phyloP scores from a whole-genome alignment of 2,113 vertebrate genomes.

The Saguinus imperator region DNA sequence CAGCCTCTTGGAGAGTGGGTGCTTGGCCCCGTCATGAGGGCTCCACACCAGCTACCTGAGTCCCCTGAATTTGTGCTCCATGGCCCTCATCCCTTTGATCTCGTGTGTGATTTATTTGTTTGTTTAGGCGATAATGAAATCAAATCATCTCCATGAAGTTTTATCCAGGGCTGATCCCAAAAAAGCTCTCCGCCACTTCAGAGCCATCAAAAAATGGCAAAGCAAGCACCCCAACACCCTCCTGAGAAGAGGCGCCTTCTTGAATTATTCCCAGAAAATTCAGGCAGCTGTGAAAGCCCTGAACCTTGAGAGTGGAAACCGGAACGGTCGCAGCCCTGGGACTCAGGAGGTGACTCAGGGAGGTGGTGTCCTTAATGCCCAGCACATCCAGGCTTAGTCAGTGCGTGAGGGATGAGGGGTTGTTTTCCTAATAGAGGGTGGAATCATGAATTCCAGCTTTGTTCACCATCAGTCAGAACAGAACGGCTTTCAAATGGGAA shows the following conservation, averaged over 20 bases:
- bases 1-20: neutral
- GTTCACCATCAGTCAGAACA: neutral
- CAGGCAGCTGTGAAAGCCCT: constrained; percentile 83
- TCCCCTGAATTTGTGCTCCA: neutral
- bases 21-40: fast-evolving
- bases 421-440: neutral
- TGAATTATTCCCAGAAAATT: constrained; percentile 92
- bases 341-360: constrained; percentile 84
- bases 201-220: constrained; percentile 91
- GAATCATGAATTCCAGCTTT: neutral
- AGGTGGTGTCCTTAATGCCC: neutral
- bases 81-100: neutral
- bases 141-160: constrained; percentile 89
- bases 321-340: constrained; percentile 82
- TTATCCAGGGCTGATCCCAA: constrained; percentile 88
- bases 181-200: constrained; percentile 86
- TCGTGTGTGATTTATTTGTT: neutral
- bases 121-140: constrained; percentile 90
- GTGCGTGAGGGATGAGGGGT: neutral
- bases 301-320: neutral
- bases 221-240: constrained; percentile 81
- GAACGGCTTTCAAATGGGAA: neutral
- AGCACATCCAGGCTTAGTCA: neutral
- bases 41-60: fast-evolving
- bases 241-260: constrained; percentile 88